These are phyloP conservation scores for Microtus obscurus DNA, from an alignment of 2,797 vertebrate species.

Conservation along the genomic window DNA sequence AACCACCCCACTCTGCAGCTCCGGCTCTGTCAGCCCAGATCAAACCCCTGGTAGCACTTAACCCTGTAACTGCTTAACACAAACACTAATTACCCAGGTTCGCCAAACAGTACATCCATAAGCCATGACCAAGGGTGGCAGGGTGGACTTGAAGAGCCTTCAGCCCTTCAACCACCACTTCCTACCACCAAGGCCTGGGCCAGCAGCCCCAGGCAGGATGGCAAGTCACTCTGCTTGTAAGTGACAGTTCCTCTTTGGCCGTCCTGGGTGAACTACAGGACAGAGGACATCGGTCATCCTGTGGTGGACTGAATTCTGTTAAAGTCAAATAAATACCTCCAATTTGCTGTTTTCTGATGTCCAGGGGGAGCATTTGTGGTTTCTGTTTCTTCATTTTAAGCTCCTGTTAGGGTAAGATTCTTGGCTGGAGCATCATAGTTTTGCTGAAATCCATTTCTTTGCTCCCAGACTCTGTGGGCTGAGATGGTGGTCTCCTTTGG, in stretches of 20 bases:
- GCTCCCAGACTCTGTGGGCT: neutral
- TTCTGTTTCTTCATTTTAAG: slow-evolving; percentile 3
- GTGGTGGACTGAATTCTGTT: neutral
- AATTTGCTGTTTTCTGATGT: neutral
- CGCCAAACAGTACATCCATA: slow-evolving; percentile 58
- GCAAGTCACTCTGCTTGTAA: neutral
- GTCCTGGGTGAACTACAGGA: neutral
- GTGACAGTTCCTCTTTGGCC: neutral
- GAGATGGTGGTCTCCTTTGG: neutral
- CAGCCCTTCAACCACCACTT: neutral
- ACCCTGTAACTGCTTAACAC: slow-evolving; percentile 76
- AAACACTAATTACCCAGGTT: slow-evolving; percentile 74
- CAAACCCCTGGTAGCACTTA: slow-evolving; percentile 78
- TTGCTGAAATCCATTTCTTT: neutral
- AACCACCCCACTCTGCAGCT: slow-evolving; percentile 77
- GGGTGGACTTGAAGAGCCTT: neutral
- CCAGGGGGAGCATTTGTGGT: neutral
- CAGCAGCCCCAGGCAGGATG: neutral
- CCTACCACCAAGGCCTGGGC: neutral
- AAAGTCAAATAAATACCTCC: neutral
- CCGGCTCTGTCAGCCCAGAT: slow-evolving; percentile 75
- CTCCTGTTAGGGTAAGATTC: neutral
- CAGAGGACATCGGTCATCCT: neutral
- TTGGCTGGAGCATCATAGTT: neutral
- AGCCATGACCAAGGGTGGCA: neutral